Conservation (phyloP, 2,113 vertebrate species). For the Oncorhynchus gorbuscha region DNA sequence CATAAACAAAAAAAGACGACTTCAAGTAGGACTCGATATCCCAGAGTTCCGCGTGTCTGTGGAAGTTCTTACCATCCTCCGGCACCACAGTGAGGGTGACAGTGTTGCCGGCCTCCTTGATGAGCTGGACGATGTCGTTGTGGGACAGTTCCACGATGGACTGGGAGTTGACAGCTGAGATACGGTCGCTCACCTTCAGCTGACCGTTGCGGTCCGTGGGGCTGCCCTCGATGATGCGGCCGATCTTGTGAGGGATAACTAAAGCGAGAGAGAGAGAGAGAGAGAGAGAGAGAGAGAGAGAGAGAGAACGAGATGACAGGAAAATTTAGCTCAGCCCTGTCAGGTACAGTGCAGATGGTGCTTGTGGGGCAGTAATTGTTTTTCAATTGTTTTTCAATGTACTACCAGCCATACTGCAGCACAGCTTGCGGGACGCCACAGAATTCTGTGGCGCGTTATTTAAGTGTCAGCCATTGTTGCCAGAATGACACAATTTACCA, state of each 20-base stretch:
- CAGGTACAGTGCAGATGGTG: no score
- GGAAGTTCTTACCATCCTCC: constrained; percentile 82
- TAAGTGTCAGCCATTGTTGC: no score
- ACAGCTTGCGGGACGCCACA: no score
- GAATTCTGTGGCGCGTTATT: no score
- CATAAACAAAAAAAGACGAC: background rate
- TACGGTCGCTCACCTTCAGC: constrained; percentile 92
- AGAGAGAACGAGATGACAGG: background rate
- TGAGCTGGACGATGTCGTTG: constrained; percentile 94
- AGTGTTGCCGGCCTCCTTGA: constrained; percentile 89
- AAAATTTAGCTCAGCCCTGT: background rate
- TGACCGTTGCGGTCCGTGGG: constrained; percentile 89
- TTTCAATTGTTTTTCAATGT: no score
- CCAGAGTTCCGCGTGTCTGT: background rate
- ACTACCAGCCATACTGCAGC: no score
- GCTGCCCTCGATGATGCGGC: constrained; percentile 93
- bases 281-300: no score
- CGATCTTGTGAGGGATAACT: constrained; percentile 99
- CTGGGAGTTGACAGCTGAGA: constrained; percentile 90
- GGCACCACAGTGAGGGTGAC: constrained; percentile 93
- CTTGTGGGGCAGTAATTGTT: no score
- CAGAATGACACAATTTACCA: no score
- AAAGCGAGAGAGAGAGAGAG: constrained; percentile 10
- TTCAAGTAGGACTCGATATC: background rate
- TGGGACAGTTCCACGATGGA: constrained; percentile 93